Evolutionary conservation across 2,888 invertebrate genomes (phyloP).

Genomic region (Chrysolina americana): DNA sequence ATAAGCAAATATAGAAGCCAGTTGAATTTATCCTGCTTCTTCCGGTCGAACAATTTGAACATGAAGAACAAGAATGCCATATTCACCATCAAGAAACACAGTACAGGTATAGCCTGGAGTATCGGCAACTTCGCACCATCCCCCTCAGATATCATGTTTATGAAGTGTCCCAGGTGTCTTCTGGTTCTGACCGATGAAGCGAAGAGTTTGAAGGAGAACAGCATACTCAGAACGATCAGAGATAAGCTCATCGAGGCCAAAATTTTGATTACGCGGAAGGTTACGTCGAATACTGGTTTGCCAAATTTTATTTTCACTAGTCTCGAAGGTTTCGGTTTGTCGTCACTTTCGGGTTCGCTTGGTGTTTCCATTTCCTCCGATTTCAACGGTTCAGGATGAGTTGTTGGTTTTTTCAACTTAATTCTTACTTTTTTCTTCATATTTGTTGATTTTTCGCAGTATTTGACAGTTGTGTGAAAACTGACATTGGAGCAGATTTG

Average conservation of each 20-base stretch:
- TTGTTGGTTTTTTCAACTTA: not conserved
- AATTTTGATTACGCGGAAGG: constrained; percentile 57
- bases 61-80: constrained; percentile 54
- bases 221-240: constrained; percentile 51
- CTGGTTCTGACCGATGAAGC: constrained; percentile 57
- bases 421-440: constrained; percentile 10
- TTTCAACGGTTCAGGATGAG: not conserved
- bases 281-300: constrained; percentile 58
- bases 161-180: constrained; percentile 62
- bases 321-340: not conserved
- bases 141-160: constrained; percentile 64
- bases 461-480: not conserved
- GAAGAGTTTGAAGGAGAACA: constrained; percentile 59
- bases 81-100: constrained; percentile 59
- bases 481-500: not conserved
- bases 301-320: constrained; percentile 55
- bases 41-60: constrained; percentile 56
- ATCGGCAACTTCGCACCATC: constrained; percentile 62
- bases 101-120: constrained; percentile 55
- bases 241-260: constrained; percentile 51
- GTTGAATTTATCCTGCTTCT: constrained; percentile 54
- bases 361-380: constrained; percentile 1
- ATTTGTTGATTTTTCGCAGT: not conserved
- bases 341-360: not conserved
- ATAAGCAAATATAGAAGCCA: constrained; percentile 56